A percentile compares a stretch with the other conserved stretches of the same genome.
Conservation (phyloP, 2,888 invertebrate genomes). For the Agapetus fuscipes region DNA sequence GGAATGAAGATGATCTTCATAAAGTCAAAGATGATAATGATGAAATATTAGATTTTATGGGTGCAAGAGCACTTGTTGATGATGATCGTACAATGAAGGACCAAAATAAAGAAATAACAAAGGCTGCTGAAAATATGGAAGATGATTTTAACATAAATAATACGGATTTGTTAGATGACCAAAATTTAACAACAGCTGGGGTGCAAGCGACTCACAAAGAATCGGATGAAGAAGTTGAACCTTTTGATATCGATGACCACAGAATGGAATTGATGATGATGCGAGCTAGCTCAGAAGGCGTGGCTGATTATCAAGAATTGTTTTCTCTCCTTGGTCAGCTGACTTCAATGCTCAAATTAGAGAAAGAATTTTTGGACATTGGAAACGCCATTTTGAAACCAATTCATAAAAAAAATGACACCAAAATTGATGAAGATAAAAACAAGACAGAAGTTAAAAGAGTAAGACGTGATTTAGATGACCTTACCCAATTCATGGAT, state of each 20-base stretch:
- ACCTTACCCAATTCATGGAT: neutral
- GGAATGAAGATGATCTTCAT: neutral
- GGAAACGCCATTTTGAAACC: conserved; percentile 6
- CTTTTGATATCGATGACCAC: neutral
- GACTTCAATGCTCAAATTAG: conserved; percentile 11
- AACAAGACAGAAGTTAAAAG: neutral
- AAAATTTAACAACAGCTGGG: conserved; percentile 1
- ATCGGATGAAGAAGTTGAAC: neutral
- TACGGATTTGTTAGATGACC: no score
- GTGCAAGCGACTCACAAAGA: neutral
- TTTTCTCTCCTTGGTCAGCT: conserved; percentile 11
- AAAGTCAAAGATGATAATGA: neutral
- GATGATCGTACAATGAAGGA: neutral
- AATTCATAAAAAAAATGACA: no score
- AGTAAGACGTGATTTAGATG: neutral
- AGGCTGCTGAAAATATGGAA: neutral
- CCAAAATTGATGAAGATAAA: no score
- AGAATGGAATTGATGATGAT: no score
- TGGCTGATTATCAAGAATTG: no score
- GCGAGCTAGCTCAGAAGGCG: no score
- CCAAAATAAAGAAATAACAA: neutral
- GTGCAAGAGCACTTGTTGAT: no score
- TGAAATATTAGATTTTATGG: no score
- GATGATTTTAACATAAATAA: neutral
- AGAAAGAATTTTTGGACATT: conserved; percentile 16